Evolutionary conservation across 2,888 invertebrate species (phyloP), one percentile per base, ranked within the genome.

Genomic region (Hesperia comma): DNA sequence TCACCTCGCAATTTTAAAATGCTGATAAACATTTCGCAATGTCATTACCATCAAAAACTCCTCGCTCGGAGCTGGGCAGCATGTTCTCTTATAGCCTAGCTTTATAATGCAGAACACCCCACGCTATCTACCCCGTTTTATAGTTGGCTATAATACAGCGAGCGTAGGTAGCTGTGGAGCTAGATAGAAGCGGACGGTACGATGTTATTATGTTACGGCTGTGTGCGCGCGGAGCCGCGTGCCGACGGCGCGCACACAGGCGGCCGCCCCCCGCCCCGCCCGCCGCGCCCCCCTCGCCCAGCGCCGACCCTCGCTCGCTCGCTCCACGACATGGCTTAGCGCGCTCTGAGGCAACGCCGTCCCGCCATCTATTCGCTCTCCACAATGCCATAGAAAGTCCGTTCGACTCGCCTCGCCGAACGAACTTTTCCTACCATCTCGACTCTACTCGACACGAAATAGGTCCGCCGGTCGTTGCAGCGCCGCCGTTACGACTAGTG

Each of bases 301-400:
- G 69, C 76, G 69, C 72, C 77, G 79, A 81, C 74, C 77, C 77
- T 77, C 78, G 81, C 77, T 79, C 82, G n/a, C 81, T 79, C 82
- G 79, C 82, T n/a, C 15, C 43, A 61, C 85, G 87, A 83, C 87
- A 85, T 84, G 87, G 83, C 87, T 86, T 81, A 83, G 82, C 86
- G 84, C 79, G 81, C 83, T 85, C 86, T 91, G 91, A 88, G 85
- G 92, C 91, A 92, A 92, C 87, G 88, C 87, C 85, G 86, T 80
- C 84, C 88, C 88, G 87, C 86, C 90, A 86, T 87, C 89, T 87
- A 90, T 87, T 90, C 85, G 84, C 81, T 84, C 87, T 86, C 87
- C 84, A 90, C 92, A 92, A 92, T 92, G 92, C 90, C 92, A 90
- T 92, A 92, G 92, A 92, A 92, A 92, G 92, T 92, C 82, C 85